Base-by-base conservation (phyloP, 2,888 invertebrate genomes). In the Lottia gigantea region DNA sequence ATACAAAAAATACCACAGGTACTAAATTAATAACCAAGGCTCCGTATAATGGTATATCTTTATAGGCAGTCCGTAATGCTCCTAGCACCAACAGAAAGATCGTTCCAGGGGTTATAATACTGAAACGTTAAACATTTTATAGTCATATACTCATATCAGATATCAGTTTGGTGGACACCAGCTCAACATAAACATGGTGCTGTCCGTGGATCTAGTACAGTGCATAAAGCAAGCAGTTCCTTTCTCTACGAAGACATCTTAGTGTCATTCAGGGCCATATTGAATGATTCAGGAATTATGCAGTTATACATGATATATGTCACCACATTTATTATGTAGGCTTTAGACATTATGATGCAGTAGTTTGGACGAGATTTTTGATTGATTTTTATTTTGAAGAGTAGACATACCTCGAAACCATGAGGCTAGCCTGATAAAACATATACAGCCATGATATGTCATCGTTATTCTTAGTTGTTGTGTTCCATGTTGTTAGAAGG, bases 51-150 rank as follows among this genome's bases (percentile, higher is more conserved):
- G 76, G 72, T 45, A 83, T 70, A 82, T 97, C 96, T 11, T 67
- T 66, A 67, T 71, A 78, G 6, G 73, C 76, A 15, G 67, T 72
- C 12, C 70, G 67, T 15, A 80, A 66, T 1, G 85, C 83, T 1
- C 82, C 82, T 1, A 82, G 78, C 4, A 98, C 95, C 97, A 98
- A 98, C 66, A 85, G 64, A 67, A 85, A 80, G 65, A 86, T 83
- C 25, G 85, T 85, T 4, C 97, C 98, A 6, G 98, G 98, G 62
- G 98, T 98, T 77, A 98, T 91, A 84, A 99, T 70, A 6, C 77
- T 77, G 0, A 71, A 71, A 14, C 23, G 49, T 14, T 4, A 40
- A n/a, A 8, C 45, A 1, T 8, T 8, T 40, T 8, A 40, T 11
- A 8, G 40, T 40, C 40, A 40, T 40, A 40, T 40, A 8, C 40